phyloP scores from a whole-genome alignment of 2,797 vertebrate genomes.

The Remorina albescens region DNA sequence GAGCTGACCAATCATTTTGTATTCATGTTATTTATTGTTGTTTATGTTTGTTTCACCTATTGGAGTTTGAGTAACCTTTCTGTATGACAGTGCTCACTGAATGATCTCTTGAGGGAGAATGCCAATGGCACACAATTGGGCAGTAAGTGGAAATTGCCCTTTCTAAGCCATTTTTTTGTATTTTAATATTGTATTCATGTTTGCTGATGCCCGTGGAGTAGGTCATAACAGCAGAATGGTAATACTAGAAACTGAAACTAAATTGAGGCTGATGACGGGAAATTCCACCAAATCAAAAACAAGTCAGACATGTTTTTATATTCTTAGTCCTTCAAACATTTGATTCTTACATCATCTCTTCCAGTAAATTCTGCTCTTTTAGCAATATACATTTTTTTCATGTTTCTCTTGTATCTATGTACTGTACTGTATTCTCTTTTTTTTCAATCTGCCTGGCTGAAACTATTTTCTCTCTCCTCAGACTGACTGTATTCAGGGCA shows the following conservation, averaged over 20 bases:
- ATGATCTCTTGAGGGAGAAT: too few relatives aligned
- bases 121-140: too few relatives aligned
- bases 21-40: neutral
- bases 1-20: neutral
- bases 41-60: neutral
- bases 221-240: neutral
- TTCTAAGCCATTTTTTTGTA: neutral
- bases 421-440: too few relatives aligned
- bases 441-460: too few relatives aligned
- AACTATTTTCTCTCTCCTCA: too few relatives aligned
- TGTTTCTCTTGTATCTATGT: too few relatives aligned
- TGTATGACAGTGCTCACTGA: neutral
- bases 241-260: slow-evolving; percentile 55
- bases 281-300: slow-evolving; percentile 17
- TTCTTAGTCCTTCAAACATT: too few relatives aligned
- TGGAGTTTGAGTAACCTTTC: neutral
- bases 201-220: neutral
- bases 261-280: slow-evolving; percentile 28
- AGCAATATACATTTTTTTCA: too few relatives aligned
- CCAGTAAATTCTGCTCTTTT: too few relatives aligned
- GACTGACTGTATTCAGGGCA: neutral
- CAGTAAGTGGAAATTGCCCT: neutral
- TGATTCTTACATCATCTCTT: too few relatives aligned
- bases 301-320: too few relatives aligned
- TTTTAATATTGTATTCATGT: too few relatives aligned